Evolutionary conservation across 2,888 invertebrate species (phyloP).

Genomic region (Tanytarsus gracilentus): DNA sequence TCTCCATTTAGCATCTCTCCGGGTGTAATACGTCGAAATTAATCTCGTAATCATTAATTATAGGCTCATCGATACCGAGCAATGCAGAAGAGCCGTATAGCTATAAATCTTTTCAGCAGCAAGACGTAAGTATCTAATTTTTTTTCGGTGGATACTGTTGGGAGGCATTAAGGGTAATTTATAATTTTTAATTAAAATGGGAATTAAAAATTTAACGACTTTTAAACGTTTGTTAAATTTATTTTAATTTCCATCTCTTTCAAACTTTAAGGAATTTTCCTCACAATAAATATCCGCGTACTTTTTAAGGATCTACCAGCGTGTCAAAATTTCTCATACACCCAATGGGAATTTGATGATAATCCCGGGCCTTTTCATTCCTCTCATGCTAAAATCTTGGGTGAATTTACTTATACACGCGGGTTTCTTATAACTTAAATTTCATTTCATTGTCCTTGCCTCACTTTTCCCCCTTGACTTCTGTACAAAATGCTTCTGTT

Average conservation of each 20-base stretch:
- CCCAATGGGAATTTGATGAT: neutral
- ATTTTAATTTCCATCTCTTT: too few species aligned
- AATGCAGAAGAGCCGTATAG: conserved; percentile 19
- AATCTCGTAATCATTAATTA: conserved; percentile 27
- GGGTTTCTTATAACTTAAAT: neutral
- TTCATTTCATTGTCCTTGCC: neutral
- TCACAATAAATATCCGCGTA: neutral
- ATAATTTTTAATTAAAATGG: too few species aligned
- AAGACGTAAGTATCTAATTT: conserved; percentile 20
- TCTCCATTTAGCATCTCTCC: neutral
- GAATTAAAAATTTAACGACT: too few species aligned
- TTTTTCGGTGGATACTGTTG: too few species aligned
- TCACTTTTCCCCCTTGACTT: neutral
- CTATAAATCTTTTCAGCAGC: conserved; percentile 28
- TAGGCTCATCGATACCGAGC: conserved; percentile 25
- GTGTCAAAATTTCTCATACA: neutral
- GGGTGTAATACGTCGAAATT: conserved; percentile 18
- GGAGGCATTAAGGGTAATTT: too few species aligned
- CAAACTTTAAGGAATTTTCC: too few species aligned
- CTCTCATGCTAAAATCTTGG: neutral
- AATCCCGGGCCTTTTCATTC: neutral
- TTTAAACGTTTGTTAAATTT: too few species aligned
- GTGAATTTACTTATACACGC: conserved; percentile 9
- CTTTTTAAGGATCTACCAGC: neutral
- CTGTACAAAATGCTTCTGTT: neutral